Base-by-base conservation (phyloP, 2,797 vertebrate genomes). In the Danio jaintianensis region DNA sequence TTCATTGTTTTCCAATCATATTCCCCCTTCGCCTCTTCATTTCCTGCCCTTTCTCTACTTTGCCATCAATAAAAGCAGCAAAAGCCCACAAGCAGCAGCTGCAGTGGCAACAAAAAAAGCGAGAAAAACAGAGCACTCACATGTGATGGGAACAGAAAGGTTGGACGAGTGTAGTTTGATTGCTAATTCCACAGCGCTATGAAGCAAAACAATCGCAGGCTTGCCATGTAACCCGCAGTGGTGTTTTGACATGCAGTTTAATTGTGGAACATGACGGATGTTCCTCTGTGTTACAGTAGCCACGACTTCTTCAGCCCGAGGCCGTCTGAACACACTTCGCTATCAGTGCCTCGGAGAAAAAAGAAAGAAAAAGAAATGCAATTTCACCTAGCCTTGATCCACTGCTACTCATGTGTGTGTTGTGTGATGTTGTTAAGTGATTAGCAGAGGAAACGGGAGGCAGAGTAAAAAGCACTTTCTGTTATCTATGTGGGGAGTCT, bases 181-280 rank as follows among this genome's bases (percentile, higher is more conserved):
- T 72, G 40, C 68, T 64, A 79, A 72, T 79, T 45, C 58, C 59
- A 72, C 38, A 64, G 59, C 4, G 20, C 15, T 55, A 48, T 40
- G 42, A 76, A 36, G 20, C 38, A 70, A 53, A 67, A 45, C 61
- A 40, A 42, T 61, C 88, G 88, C 88, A 78, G 83, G 89, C 36
- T n/a, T 1, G 6, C 38, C 16, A 10, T 38, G 50, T 58, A 20
- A 12, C 71, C 81, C 56, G 6, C 61, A 50, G 68, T 47, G 15
- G 61, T 15, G 29, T 78, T 52, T 50, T 61, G 68, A 64, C 48
- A 47, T 47, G 40, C 7, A 13, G 18, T 61, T 74, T 82, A 73
- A 82, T 67, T 75, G 45, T 43, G 47, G 62, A 50, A 74, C 69
- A 74, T 68, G 69, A 74, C 18, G 42, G 69, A 75, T 68, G 45